phyloP scores from a whole-genome alignment of 2,113 vertebrate species.

The Micromys minutus region DNA sequence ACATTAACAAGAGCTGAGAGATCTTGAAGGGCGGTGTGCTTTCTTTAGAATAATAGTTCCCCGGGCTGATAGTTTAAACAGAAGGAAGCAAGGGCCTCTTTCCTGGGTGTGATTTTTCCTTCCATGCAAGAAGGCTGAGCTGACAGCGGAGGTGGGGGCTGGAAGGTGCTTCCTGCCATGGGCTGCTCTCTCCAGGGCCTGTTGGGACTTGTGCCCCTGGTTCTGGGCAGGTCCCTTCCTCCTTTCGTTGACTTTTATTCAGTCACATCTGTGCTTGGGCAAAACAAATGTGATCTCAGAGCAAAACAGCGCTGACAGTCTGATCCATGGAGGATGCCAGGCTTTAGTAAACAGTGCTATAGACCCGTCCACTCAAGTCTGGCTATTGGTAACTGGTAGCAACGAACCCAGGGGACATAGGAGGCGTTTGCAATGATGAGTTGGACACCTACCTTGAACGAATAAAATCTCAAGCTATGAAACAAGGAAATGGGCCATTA shows the following conservation, averaged over 20 bases:
- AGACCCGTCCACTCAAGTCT: not conserved
- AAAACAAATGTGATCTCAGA: slow-evolving; percentile 57
- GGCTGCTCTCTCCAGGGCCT: not conserved
- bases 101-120: not conserved
- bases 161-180: slow-evolving; percentile 33
- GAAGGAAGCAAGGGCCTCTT: not conserved
- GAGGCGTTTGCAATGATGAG: too few species aligned
- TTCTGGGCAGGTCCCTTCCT: slow-evolving; percentile 50
- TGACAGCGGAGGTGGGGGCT: slow-evolving; percentile 8
- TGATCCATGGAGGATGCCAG: not conserved
- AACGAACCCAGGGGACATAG: not conserved
- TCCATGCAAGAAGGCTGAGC: not conserved
- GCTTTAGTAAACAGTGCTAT: not conserved
- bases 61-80: not conserved
- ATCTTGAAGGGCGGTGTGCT: not conserved
- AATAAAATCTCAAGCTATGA: not conserved
- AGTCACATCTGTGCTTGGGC: slow-evolving; percentile 42
- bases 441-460: not conserved
- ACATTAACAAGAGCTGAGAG: not conserved
- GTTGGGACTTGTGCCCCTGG: slow-evolving; percentile 57
- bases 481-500: not conserved
- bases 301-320: not conserved
- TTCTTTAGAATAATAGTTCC: not conserved
- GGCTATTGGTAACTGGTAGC: not conserved
- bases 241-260: slow-evolving; percentile 12